Evolutionary conservation across 1,140 invertebrate species (phyloP).

Genomic region (Scylla paramamosain): DNA sequence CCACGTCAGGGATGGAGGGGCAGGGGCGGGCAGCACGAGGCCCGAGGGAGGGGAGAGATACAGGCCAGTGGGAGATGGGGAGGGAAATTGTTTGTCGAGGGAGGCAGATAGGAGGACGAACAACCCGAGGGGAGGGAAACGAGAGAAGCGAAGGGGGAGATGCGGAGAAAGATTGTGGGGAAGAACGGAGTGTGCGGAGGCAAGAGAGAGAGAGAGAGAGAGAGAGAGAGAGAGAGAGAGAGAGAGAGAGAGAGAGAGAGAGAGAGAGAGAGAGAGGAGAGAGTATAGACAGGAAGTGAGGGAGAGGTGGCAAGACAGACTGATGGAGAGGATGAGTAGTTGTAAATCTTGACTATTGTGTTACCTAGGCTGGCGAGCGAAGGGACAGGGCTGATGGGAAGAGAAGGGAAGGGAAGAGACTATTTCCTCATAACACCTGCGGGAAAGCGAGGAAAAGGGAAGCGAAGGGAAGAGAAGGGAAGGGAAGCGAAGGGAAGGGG

Average conservation of each 20-base stretch:
- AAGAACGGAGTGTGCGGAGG: no score
- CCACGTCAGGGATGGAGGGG: neutral
- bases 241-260: constrained; percentile 1
- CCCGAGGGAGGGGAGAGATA: constrained; percentile 1
- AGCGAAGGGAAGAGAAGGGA: neutral
- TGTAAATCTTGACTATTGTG: constrained; percentile 23
- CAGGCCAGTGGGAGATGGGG: neutral
- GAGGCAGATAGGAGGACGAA: constrained; percentile 10
- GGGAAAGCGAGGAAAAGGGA: neutral
- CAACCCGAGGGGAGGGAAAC: neutral
- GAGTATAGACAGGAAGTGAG: neutral
- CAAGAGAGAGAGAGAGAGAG: no score
- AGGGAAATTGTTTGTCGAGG: constrained; percentile 21
- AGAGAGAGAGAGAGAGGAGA: neutral
- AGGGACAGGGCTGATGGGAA: neutral
- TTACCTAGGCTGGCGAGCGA: neutral
- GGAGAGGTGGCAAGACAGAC: neutral
- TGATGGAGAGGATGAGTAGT: neutral
- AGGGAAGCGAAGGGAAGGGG: neutral
- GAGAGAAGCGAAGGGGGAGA: constrained; percentile 16
- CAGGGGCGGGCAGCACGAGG: neutral
- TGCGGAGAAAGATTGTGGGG: neutral
- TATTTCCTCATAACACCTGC: neutral
- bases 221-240: constrained; percentile 1
- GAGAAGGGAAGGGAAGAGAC: neutral